Percentiles rank a stretch among this genome's conserved stretches.
phyloP scores from a whole-genome alignment of 2,797 vertebrate genomes.

The Siniperca scherzeri region DNA sequence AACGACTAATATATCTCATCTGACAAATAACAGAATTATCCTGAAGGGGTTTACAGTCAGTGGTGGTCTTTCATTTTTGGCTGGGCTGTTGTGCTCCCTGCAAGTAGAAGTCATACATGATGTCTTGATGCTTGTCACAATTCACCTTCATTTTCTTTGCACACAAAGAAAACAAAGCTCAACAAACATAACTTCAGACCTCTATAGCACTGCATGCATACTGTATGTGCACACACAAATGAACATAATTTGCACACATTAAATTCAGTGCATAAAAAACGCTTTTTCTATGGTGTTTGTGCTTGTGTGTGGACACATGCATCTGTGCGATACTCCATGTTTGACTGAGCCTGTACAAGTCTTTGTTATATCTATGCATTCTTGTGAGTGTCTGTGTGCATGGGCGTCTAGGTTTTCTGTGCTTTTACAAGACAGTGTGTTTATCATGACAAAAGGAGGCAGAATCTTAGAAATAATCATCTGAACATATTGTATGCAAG shows the following conservation, averaged over 20 bases:
- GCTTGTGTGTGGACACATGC: background rate
- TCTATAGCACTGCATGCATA: background rate
- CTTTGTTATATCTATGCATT: background rate
- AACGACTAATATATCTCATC: constrained; percentile 76
- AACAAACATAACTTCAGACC: constrained; percentile 19
- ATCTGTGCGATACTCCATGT: background rate
- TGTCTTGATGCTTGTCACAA: constrained; percentile 60
- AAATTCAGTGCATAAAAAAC: background rate
- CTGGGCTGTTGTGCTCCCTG: constrained; percentile 29
- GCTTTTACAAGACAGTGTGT: background rate
- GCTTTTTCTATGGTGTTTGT: background rate
- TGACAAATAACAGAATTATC: constrained; percentile 77
- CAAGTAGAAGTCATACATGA: constrained; percentile 39
- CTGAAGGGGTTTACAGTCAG: constrained; percentile 49
- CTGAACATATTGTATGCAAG: background rate
- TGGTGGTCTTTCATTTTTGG: constrained; percentile 51
- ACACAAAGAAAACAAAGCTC: constrained; percentile 50
- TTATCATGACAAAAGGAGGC: background rate
- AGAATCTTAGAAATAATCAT: background rate
- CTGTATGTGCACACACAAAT: background rate
- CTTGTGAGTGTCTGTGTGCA: background rate
- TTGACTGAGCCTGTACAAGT: background rate
- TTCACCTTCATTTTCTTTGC: constrained; percentile 63
- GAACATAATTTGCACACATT: background rate
- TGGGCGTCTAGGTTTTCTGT: background rate